Conservation (phyloP, 2,797 vertebrate genomes). For the Sphenopsis melanotis region DNA sequence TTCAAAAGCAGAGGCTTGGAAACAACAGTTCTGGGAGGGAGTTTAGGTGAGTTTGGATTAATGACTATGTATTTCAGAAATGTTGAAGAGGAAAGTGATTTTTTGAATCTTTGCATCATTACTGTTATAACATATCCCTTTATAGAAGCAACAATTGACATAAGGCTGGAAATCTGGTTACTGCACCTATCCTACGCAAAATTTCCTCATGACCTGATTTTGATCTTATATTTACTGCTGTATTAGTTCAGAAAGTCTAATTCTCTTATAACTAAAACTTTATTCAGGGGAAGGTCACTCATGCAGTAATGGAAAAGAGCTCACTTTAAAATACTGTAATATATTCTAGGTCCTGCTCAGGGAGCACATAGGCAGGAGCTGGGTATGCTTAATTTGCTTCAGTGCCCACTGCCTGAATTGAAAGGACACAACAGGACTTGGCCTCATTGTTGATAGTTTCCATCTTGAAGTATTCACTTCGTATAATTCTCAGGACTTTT, state of each 20-base stretch:
- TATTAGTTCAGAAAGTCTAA: neutral
- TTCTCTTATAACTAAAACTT: neutral
- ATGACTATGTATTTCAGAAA: neutral
- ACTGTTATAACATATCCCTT: neutral
- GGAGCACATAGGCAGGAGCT: neutral
- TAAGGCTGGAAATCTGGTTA: neutral
- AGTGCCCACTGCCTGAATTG: neutral
- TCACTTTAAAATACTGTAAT: neutral
- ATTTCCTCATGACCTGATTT: neutral
- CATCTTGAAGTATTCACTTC: neutral
- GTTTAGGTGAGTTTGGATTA: neutral
- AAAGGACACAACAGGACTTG: neutral
- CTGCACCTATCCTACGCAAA: neutral
- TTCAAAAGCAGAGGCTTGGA: neutral
- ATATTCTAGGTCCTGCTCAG: neutral
- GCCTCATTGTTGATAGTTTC: neutral
- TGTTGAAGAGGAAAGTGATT: neutral
- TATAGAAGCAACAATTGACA: neutral
- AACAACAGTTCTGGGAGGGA: neutral
- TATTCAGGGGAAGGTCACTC: neutral
- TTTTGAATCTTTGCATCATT: neutral
- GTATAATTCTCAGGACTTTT: neutral
- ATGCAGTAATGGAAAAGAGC: neutral
- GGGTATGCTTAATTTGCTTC: fast-evolving
- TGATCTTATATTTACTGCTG: neutral